Evolutionary conservation across 2,888 invertebrate species (phyloP).

Genomic region (Prosapia bicincta): DNA sequence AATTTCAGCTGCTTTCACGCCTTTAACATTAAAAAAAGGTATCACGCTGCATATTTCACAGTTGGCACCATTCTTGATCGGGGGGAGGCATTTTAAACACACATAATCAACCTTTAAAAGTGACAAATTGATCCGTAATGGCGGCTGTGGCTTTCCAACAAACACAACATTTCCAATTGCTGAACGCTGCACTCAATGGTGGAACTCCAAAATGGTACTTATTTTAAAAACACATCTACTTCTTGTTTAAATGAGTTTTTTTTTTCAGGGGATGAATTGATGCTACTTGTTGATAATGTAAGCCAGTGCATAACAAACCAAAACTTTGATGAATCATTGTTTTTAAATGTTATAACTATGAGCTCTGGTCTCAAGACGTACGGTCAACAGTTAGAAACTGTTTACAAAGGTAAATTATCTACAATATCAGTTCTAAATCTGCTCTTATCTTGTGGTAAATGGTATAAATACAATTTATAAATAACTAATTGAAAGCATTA

Average conservation of each 20-base stretch:
- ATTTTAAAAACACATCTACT: too few species aligned
- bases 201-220: too few species aligned
- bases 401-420: constrained; percentile 59
- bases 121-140: too few species aligned
- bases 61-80: neutral
- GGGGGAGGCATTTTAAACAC: neutral
- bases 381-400: constrained; percentile 72
- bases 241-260: too few species aligned
- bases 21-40: too few species aligned
- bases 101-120: neutral
- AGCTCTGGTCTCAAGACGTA: constrained; percentile 73
- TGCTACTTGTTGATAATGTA: constrained; percentile 78
- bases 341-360: constrained; percentile 71
- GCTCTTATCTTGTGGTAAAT: too few species aligned
- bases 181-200: neutral
- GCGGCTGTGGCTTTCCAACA: neutral
- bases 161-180: neutral
- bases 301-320: constrained; percentile 72
- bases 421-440: too few species aligned
- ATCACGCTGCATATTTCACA: neutral
- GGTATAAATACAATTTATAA: too few species aligned
- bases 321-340: constrained; percentile 64
- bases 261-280: constrained; percentile 72
- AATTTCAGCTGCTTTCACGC: too few species aligned
- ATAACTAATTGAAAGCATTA: too few species aligned